These are phyloP conservation scores for Phasianus colchicus DNA, from an alignment of 2,113 vertebrate genomes.

Conservation along the genomic window DNA sequence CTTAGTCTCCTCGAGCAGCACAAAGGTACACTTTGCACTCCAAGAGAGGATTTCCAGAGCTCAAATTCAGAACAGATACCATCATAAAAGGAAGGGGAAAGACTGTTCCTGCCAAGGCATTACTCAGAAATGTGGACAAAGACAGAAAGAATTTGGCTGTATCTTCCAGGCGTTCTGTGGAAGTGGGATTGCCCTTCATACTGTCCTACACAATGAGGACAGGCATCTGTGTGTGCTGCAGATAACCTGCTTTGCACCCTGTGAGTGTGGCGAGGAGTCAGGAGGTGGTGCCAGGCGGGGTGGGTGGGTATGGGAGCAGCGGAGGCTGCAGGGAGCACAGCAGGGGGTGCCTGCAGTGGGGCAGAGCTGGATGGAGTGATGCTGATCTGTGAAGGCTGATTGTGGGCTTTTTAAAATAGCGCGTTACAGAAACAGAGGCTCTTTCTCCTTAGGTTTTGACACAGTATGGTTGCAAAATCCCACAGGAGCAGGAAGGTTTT, in stretches of 20 bases:
- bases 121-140: neutral
- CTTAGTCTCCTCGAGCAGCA: neutral
- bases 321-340: neutral
- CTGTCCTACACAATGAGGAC: neutral
- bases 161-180: neutral
- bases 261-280: neutral
- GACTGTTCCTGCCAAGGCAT: neutral
- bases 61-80: neutral
- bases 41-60: neutral
- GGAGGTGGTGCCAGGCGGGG: neutral
- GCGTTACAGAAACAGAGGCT: neutral
- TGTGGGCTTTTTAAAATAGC: neutral
- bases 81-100: constrained; percentile 31
- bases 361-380: neutral
- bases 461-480: neutral
- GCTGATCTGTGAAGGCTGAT: neutral
- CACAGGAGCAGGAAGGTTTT: neutral
- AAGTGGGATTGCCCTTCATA: constrained; percentile 21
- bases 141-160: neutral
- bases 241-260: neutral
- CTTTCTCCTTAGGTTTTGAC: neutral
- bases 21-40: neutral
- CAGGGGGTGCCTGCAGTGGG: neutral
- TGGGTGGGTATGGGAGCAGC: neutral
- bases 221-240: neutral